Evolutionary conservation across 2,113 vertebrate genomes (phyloP).

Genomic region (Oryzias melastigma): DNA sequence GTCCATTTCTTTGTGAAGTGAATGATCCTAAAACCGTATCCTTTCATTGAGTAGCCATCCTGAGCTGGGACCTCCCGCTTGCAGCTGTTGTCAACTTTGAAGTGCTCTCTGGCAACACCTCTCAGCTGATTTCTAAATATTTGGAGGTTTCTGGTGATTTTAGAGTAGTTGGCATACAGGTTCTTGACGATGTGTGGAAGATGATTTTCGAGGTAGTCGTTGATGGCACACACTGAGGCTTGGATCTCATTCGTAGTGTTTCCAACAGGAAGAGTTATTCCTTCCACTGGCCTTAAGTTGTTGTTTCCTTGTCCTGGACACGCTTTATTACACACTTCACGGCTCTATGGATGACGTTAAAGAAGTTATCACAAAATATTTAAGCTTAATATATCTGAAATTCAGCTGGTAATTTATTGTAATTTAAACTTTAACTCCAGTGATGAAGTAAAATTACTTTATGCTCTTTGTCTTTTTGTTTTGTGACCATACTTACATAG

Average conservation of each 20-base stretch:
- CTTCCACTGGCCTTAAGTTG: not conserved
- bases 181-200: not conserved
- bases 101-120: fast-evolving
- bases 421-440: too few species aligned
- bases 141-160: fast-evolving
- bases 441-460: too few species aligned
- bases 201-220: conserved; percentile 4
- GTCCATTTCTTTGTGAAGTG: conserved; percentile 28
- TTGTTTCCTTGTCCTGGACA: too few species aligned
- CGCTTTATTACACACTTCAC: not conserved
- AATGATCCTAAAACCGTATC: conserved; percentile 14
- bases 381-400: too few species aligned
- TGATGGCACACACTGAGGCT: conserved; percentile 31
- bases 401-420: too few species aligned
- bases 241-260: not conserved
- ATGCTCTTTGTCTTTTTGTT: too few species aligned
- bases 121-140: not conserved
- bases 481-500: conserved; percentile 42
- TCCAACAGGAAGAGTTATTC: conserved; percentile 27
- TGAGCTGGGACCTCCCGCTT: fast-evolving
- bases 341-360: conserved; percentile 23
- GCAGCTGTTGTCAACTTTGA: not conserved
- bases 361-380: not conserved
- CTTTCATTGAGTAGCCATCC: fast-evolving
- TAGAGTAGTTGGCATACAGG: fast-evolving